Evolutionary conservation across 2,888 invertebrate genomes (phyloP), one percentile per base, ranked within the genome.

Genomic region (Drosophila quinaria): DNA sequence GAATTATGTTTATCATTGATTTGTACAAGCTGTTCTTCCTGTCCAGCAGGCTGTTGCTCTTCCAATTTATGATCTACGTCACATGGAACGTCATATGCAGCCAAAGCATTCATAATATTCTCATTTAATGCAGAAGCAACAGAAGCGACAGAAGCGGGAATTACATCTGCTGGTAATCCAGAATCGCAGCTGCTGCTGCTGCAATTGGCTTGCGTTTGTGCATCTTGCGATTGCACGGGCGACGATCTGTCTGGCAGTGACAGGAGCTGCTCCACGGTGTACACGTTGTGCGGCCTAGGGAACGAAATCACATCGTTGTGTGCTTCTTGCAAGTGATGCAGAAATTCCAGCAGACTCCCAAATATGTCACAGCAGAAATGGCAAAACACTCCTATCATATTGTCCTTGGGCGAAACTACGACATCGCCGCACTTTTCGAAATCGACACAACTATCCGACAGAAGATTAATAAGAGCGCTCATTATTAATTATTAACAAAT

Each of bases 371-470:
- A 55, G 39, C 90, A 90, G 47, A 76, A 84, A 13, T 61, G 70
- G n/a, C 90, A 90, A 44, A 52, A 73, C 60, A 90, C 31, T 1
- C 74, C 83, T 10, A 82, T 61, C 44, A 59, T 25, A 25, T 86
- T 87, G 17, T 76, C 59, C 15, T 72, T 79, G 2, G 68, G 15
- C 0, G 89, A 82, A 25, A 89, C 62, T n/a, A 87, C 67, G 4
- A 90, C 81, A 61, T 82, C 89, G 3, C 90, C 90, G 47, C 90
- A 90, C 56, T 81, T 89, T 41, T 87, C 69, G 4, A 78, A 89
- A n/a, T 81, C 58, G 0, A 74, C 56, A 41, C 59, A 55, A 5
- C 42, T 65, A 15, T 71, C 63, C 4, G 55, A 31, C 3, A 64
- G 5, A 17, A 55, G 47, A 51, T 78, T 74, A 0, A 69, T 2